Percentiles rank a stretch among this genome's conserved stretches.
Evolutionary conservation across 2,113 vertebrate genomes (phyloP).

Genomic region (Astatoreochromis straeleni): DNA sequence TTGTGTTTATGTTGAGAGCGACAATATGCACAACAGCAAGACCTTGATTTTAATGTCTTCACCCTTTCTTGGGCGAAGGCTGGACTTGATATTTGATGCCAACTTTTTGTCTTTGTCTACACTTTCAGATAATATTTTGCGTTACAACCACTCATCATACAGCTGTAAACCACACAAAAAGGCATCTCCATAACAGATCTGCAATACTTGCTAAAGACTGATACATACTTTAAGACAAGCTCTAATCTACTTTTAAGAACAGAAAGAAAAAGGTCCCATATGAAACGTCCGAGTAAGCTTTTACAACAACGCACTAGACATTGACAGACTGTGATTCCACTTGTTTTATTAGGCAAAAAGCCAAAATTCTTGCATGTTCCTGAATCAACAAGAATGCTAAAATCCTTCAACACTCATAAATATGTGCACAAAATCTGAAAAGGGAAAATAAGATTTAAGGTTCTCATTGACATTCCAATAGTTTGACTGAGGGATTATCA

Average conservation of each 20-base stretch:
- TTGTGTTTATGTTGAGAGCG: background rate
- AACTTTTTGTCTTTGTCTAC: background rate
- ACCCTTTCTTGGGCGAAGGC: background rate
- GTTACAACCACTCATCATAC: background rate
- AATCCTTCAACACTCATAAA: background rate
- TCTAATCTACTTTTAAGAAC: background rate
- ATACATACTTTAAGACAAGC: background rate
- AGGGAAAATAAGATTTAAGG: background rate
- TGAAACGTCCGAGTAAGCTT: accelerated
- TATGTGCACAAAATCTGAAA: background rate
- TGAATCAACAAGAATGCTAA: background rate
- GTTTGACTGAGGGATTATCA: background rate
- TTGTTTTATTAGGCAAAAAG: background rate
- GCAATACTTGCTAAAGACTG: background rate
- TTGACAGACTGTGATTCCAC: background rate
- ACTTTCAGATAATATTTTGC: background rate
- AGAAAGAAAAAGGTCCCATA: background rate
- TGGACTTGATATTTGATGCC: background rate
- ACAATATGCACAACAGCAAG: background rate
- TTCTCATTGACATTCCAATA: background rate
- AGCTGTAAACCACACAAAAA: background rate
- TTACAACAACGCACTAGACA: background rate
- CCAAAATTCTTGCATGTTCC: background rate
- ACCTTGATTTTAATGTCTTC: background rate
- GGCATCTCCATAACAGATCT: background rate